Evolutionary conservation across 2,888 invertebrate species (phyloP).

Genomic region (Apeira syringaria): DNA sequence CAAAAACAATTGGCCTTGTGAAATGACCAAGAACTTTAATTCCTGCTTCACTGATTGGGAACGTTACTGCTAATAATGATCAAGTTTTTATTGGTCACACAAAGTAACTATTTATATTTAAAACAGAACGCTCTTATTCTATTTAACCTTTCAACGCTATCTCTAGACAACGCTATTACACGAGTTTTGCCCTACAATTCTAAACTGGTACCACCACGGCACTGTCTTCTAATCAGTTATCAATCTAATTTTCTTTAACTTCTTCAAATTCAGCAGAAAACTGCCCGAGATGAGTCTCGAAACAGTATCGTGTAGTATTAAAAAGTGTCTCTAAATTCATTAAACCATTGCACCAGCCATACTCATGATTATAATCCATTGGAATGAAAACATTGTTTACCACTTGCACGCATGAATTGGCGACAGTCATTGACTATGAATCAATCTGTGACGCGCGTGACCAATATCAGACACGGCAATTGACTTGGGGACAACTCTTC

Average conservation of each 20-base stretch:
- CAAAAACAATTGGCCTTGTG: slow-evolving; percentile 58
- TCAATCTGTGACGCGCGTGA: slow-evolving; percentile 10
- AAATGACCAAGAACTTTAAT: slow-evolving; percentile 55
- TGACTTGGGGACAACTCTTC: slow-evolving; percentile 12
- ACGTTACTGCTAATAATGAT: slow-evolving; percentile 33
- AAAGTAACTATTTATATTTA: too few species aligned
- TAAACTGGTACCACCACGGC: too few species aligned
- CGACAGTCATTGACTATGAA: neutral
- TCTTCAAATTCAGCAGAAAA: too few species aligned
- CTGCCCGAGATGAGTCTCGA: too few species aligned
- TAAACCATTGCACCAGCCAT: slow-evolving; percentile 16
- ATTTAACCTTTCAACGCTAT: too few species aligned
- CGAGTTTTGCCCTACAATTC: too few species aligned
- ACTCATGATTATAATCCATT: slow-evolving; percentile 31
- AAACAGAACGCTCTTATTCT: too few species aligned
- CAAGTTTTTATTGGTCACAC: too few species aligned
- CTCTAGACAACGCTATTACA: too few species aligned
- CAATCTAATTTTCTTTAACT: too few species aligned
- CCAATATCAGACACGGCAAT: slow-evolving; percentile 13
- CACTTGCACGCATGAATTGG: slow-evolving; percentile 2
- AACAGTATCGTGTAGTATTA: slow-evolving; percentile 7
- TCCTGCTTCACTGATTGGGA: slow-evolving; percentile 64
- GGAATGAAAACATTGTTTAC: slow-evolving; percentile 34
- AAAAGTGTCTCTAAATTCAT: too few species aligned
- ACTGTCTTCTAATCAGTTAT: too few species aligned